A percentile compares a stretch with the other conserved stretches of the same genome.
These are phyloP conservation scores for Tetragnatha montana DNA, from an alignment of 2,888 invertebrate genomes.

Conservation along the genomic window DNA sequence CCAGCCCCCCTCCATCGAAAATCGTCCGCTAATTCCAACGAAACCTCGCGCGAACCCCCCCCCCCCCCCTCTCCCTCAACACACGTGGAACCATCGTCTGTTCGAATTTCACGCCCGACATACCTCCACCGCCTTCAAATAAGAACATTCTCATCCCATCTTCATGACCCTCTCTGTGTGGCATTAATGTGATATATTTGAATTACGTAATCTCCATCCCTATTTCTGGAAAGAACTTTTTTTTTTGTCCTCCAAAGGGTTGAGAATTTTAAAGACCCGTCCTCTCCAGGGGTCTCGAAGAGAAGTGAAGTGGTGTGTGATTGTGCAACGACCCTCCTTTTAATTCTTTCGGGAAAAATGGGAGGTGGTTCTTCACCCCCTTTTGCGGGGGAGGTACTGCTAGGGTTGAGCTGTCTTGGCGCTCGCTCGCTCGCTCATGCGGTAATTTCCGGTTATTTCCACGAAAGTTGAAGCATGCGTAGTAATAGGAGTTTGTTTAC, in stretches of 20 bases:
- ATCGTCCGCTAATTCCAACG: not conserved
- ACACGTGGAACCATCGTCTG: not conserved
- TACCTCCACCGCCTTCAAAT: not conserved
- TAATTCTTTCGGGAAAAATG: not conserved
- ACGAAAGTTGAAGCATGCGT: too few species aligned
- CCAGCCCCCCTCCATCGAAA: not conserved
- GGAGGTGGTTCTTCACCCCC: not conserved
- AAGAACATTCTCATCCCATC: not conserved
- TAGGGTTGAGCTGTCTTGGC: too few species aligned
- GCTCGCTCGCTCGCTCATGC: too few species aligned
- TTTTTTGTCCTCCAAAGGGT: too few species aligned
- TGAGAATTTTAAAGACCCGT: not conserved
- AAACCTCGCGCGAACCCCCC: not conserved
- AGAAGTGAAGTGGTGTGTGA: constrained; percentile 22
- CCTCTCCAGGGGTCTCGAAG: not conserved
- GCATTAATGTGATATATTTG: too few species aligned
- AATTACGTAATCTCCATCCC: too few species aligned
- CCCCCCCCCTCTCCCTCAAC: not conserved
- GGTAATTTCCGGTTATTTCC: too few species aligned
- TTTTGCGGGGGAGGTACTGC: not conserved
- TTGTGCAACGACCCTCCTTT: constrained; percentile 21
- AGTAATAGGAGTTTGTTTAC: too few species aligned
- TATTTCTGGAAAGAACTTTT: too few species aligned
- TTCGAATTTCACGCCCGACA: not conserved
- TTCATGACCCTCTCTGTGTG: too few species aligned